phyloP scores from a whole-genome alignment of 1,140 invertebrate genomes.

The Proctacanthus coquilletti region DNA sequence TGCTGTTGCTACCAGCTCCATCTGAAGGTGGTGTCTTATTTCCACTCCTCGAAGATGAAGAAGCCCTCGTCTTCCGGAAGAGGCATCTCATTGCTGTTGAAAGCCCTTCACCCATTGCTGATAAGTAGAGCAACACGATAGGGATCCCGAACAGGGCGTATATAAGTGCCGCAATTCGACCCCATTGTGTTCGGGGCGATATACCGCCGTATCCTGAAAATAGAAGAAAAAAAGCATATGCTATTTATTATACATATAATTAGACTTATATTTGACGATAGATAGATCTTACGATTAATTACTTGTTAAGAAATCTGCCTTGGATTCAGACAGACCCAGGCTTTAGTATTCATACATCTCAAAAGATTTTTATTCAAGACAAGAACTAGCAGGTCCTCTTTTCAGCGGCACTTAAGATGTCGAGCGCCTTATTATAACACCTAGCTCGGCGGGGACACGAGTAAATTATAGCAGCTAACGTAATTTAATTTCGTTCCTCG shows the following conservation, averaged over 20 bases:
- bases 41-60: slow-evolving; percentile 1
- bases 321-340: no score
- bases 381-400: no score
- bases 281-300: no score
- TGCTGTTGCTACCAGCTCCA: slow-evolving; percentile 12
- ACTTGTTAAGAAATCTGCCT: no score
- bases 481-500: no score
- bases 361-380: no score
- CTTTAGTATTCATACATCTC: no score
- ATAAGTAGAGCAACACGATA: slow-evolving; percentile 76
- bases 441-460: no score
- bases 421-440: no score
- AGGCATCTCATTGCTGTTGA: slow-evolving; percentile 27
- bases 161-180: slow-evolving; percentile 67
- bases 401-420: no score
- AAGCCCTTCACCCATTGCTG: slow-evolving; percentile 64
- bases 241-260: no score
- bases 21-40: slow-evolving; percentile 9
- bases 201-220: slow-evolving; percentile 81
- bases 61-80: slow-evolving; percentile 18
- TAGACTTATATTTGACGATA: not conserved
- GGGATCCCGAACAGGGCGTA: slow-evolving; percentile 84
- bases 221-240: slow-evolving; percentile 6
- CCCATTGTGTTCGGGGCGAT: slow-evolving; percentile 75
- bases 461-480: no score